Base-by-base conservation (phyloP, 2,113 vertebrate species). In the Kryptolebias marmoratus region DNA sequence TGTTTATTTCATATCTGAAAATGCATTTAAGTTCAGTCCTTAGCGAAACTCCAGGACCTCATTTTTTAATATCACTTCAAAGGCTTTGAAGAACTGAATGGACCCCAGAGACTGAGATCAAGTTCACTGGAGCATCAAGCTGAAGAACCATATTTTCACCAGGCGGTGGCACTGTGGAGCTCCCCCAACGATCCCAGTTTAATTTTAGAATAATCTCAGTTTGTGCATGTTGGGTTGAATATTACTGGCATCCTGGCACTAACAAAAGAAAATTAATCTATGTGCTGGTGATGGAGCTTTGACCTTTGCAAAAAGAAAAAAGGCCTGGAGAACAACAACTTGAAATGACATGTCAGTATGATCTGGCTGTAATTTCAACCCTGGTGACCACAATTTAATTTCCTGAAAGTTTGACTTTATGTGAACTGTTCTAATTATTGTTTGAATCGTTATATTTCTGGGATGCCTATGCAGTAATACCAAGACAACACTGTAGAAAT, bases 11-110 rank as follows among this genome's bases (percentile, higher is more conserved):
- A 36, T 7, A 36, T 36, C 36, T 36, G 3, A 36, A 36, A 36
- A 7, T 57, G n/a, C 45, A 73, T 85, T 68, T 82, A 76, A 66
- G 82, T 53, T 71, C 73, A 77, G 70, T 64, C 72, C 22, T 22
- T 22, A 22, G 22, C 22, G 22, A 22, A 22, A 22, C 22, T 22
- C 22, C 22, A 22, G 82, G 67, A 81, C 55, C 56, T 53, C 73
- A 28, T 49, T 59, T 82, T 68, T 45, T 62, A 83, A 71, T 54
- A 66, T 28, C 49, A 71, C 72, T 80, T 86, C 82, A 87, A 88
- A 89, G 77, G 84, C 81, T 86, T 80, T 77, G 80, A 81, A 85
- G 87, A 85, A 80, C 77, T 82, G 76, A 76, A 85, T 56, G 82
- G 77, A 76, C 16, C 39, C 30, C 16, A 59, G 57, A 22, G 57